These are phyloP conservation scores for Pseudorhiza aurosa DNA, from an alignment of 30 jellyfish, hydroid and myxozoan genomes.

Conservation along the genomic window DNA sequence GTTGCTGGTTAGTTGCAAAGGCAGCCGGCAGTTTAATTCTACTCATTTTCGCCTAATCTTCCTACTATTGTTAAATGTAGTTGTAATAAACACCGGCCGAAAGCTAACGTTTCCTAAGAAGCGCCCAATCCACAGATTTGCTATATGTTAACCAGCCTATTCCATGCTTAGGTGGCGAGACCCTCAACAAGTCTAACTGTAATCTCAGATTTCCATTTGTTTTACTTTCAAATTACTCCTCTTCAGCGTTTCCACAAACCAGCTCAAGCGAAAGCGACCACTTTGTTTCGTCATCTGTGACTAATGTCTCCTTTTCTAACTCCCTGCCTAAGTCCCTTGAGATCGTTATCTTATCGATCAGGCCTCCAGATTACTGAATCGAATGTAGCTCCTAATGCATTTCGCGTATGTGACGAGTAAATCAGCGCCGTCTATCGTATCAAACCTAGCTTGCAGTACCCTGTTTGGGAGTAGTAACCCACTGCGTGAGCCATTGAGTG, in stretches of 20 bases:
- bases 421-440: too few species aligned
- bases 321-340: not conserved
- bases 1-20: constrained; percentile 48
- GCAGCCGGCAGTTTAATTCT: constrained; percentile 66
- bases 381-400: too few species aligned
- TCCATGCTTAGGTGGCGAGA: constrained; percentile 50
- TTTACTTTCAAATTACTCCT: constrained; percentile 17
- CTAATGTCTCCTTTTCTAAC: not conserved
- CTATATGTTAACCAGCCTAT: constrained; percentile 58
- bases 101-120: constrained; percentile 24
- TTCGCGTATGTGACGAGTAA: too few species aligned
- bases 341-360: too few species aligned
- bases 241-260: not conserved
- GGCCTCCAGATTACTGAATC: too few species aligned
- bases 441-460: too few species aligned
- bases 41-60: constrained; percentile 34
- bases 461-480: too few species aligned
- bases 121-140: constrained; percentile 36
- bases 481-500: too few species aligned
- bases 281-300: not conserved
- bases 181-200: constrained; percentile 7
- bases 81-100: constrained; percentile 54
- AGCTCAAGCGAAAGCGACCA: constrained; percentile 24
- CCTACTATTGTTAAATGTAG: constrained; percentile 35
- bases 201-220: constrained; percentile 50